Conservation (phyloP, 2,113 vertebrate genomes). For the Malurus elegans region DNA sequence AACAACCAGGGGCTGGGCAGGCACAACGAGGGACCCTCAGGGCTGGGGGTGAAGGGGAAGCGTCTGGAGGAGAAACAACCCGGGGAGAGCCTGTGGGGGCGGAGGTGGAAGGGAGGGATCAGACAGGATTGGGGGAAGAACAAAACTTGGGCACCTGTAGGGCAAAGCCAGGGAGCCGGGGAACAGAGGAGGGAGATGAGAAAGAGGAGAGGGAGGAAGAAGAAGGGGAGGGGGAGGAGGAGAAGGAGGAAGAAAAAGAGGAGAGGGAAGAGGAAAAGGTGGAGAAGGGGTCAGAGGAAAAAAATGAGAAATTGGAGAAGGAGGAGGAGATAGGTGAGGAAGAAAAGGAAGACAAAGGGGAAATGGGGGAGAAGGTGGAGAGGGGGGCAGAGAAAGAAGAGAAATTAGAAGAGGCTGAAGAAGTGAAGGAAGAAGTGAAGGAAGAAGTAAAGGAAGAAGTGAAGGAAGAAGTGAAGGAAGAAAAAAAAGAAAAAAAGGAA, state of each 20-base stretch:
- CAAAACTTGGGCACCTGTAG: not conserved
- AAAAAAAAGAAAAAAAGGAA: not conserved
- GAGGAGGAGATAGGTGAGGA: not conserved
- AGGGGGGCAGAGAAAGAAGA: not conserved
- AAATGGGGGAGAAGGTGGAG: not conserved
- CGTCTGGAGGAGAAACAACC: not conserved
- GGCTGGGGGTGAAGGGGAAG: not conserved
- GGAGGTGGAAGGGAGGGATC: not conserved
- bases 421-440: not conserved
- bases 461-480: not conserved
- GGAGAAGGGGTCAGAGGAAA: fast-evolving
- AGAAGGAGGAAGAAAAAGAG: not conserved
- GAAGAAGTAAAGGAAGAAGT: not conserved
- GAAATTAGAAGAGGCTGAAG: not conserved
- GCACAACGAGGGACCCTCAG: not conserved
- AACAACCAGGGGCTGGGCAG: not conserved
- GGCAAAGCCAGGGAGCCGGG: not conserved
- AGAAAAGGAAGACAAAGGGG: fast-evolving
- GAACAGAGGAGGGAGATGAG: not conserved
- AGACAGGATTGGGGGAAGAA: not conserved
- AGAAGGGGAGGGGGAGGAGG: fast-evolving
- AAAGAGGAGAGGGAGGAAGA: not conserved
- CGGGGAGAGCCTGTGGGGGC: not conserved
- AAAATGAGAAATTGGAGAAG: not conserved
- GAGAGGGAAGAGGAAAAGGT: fast-evolving